A percentile compares a stretch with the other conserved stretches of the same genome.
These are phyloP conservation scores for Charaxes varanes DNA, from an alignment of 1,140 invertebrate species.

Conservation along the genomic window DNA sequence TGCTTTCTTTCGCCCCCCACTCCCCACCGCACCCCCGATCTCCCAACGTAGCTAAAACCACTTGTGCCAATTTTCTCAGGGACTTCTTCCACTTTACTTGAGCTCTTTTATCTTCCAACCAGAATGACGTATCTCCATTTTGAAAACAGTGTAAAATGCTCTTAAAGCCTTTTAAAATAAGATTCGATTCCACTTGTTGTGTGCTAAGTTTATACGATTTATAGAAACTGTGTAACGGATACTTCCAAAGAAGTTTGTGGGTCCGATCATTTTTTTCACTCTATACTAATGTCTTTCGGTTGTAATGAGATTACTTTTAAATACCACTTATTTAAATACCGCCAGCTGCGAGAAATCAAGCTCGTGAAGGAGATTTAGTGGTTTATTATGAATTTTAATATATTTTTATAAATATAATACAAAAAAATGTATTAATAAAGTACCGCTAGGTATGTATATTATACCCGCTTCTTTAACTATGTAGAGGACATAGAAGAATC, in stretches of 20 bases:
- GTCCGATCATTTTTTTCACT: slow-evolving; percentile 46
- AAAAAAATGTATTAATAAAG: too few species aligned
- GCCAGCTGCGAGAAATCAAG: not conserved
- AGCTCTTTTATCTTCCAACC: slow-evolving; percentile 36
- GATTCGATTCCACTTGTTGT: slow-evolving; percentile 21
- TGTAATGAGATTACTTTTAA: slow-evolving; percentile 13
- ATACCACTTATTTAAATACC: not conserved
- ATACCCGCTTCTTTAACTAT: too few species aligned
- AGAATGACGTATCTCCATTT: slow-evolving; percentile 33
- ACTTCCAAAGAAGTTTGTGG: slow-evolving; percentile 51
- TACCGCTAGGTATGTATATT: too few species aligned
- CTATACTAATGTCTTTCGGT: slow-evolving; percentile 44
- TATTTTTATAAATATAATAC: too few species aligned
- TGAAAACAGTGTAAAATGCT: slow-evolving; percentile 16
- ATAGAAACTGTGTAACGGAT: slow-evolving; percentile 15
- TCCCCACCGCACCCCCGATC: slow-evolving; percentile 27
- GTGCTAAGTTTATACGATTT: slow-evolving; percentile 8
- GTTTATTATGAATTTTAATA: too few species aligned
- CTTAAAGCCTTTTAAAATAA: slow-evolving; percentile 22
- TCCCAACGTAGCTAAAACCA: slow-evolving; percentile 62
- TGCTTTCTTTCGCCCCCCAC: slow-evolving; percentile 22
- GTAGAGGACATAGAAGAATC: too few species aligned
- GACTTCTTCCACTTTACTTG: slow-evolving; percentile 68
- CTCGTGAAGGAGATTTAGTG: too few species aligned
- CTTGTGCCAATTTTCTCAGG: slow-evolving; percentile 72